Base-by-base conservation (phyloP, 2,888 invertebrate genomes). In the Drosophila fulvimacula region DNA sequence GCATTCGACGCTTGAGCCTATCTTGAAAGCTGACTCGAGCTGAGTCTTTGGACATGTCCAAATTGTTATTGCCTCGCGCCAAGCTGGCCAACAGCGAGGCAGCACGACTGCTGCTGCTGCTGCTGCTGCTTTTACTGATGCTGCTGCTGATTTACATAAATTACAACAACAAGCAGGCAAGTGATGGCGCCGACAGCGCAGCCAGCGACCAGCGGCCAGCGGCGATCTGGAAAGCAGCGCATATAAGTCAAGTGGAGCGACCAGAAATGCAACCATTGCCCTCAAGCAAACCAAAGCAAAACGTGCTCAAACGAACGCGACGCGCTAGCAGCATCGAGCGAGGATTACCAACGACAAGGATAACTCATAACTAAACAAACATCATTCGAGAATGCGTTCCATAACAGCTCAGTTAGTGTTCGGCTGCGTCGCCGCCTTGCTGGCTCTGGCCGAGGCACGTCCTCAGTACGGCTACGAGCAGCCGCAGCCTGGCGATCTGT, bases 381-480 rank as follows among this genome's bases (percentile, higher is more conserved):
- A 17, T 21, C 15, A 7, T 17, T 17, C 27, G 4, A 21, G 36
- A 55, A 76, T 76, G 69, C 60, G 46, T 9, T 46, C 56, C 36
- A 48, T 11, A 32, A 34, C 60, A 13, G 60, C 84, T n/a, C 70
- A 83, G 30, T 41, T 89, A 27, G 75, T 84, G 41, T 27, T 82
- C 34, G 78, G 81, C 48, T 49, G 68, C 41, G 62, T 68, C 24
- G 55, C 41, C 57, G 60, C 79, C 5, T 56, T 89, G 51, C 51
- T 89, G 53, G 84, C 81, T 19, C 36, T 83, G 56, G 74, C 69
- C 42, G 72, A 74, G 62, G 90, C 91, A 10, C 90, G 88, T 56
- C 92, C 92, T 6, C 92, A 92, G 44, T 91, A 89, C 55, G 90
- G 86, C 48, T 92, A 92, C 44, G 90, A 89, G 69, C 75, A 84